Evolutionary conservation across 2,888 invertebrate species (phyloP), one percentile per base, ranked within the genome.

Genomic region (Allacma fusca): DNA sequence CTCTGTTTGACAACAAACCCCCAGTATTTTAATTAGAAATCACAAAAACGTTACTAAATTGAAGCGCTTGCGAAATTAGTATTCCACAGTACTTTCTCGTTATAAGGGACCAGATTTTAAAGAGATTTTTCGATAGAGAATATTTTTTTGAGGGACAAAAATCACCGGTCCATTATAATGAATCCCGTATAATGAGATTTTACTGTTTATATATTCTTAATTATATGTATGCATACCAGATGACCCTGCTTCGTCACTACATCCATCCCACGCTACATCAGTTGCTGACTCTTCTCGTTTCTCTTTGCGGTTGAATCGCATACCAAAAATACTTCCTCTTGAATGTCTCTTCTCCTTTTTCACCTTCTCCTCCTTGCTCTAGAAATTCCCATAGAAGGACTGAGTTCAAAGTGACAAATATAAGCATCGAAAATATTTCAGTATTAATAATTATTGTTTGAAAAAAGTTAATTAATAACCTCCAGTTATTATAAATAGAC

Each of bases 321-420:
- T 76, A 40, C 77, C 75, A 43, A 79, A 79, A 73, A 83, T 81
- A 57, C 82, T 79, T 79, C 82, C 81, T 72, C 81, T 82, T 80
- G 81, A 82, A 83, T 82, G 81, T 78, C 83, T 83, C 80, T 83
- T 82, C 76, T 83, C 83, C 40, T 76, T 76, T 44, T 34, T 34
- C 43, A 29, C 43, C 26, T 74, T 74, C 23, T 44, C 43, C 16
- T 71, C 44, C 59, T 71, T 71, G n/a, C 28, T 24, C 71, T 81
- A 82, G 16, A 50, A n/a, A 50, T 50, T 50, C 50, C 81, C 50
- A 80, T 78, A 50, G n/a, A 50, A 50, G 50, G 50, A 69, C 44
- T 34, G 81, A 29, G 23, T 40, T 65, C 62, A 74, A 62, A 71
- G 19, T 50, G 67, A 57, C 73, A 62, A 75, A 34, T 67, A 21